A percentile compares a stretch with the other conserved stretches of the same genome.
These are phyloP conservation scores for Empis stercorea DNA, from an alignment of 2,888 invertebrate species.

Conservation along the genomic window DNA sequence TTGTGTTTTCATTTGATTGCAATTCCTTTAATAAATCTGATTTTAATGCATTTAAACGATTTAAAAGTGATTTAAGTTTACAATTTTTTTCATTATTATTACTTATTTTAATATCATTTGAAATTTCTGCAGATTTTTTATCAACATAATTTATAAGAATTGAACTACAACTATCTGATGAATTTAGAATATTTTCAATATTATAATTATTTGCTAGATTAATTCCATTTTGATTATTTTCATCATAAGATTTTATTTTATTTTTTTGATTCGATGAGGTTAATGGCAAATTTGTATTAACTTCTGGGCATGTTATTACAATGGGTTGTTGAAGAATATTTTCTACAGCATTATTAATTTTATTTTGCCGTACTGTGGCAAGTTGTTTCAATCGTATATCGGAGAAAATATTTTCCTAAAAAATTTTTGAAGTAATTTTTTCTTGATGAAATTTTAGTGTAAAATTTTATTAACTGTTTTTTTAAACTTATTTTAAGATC, in stretches of 20 bases:
- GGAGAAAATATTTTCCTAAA: conserved; percentile 33
- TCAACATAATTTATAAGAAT: conserved; percentile 30
- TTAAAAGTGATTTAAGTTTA: conserved; percentile 21
- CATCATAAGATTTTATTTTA: not conserved
- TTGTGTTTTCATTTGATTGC: conserved; percentile 4
- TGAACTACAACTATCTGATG: conserved; percentile 28
- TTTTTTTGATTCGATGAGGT: not conserved
- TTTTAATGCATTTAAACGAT: conserved; percentile 26
- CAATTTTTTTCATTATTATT: conserved; percentile 18
- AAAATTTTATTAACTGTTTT: no score
- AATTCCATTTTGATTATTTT: not conserved
- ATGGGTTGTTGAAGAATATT: conserved; percentile 30
- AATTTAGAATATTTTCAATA: conserved; percentile 12
- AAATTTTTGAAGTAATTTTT: not conserved
- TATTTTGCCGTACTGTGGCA: conserved; percentile 36
- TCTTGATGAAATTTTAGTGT: no score
- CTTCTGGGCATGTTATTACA: conserved; percentile 30
- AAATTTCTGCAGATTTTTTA: conserved; percentile 26
- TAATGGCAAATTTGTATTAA: conserved; percentile 8
- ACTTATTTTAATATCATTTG: conserved; percentile 23
- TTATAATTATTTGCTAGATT: not conserved
- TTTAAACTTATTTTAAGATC: no score
- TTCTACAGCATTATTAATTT: conserved; percentile 41
- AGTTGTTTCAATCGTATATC: conserved; percentile 35
- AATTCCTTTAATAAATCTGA: conserved; percentile 24